phyloP scores from a whole-genome alignment of 2,113 vertebrate species.

The Nycticebus coucang region DNA sequence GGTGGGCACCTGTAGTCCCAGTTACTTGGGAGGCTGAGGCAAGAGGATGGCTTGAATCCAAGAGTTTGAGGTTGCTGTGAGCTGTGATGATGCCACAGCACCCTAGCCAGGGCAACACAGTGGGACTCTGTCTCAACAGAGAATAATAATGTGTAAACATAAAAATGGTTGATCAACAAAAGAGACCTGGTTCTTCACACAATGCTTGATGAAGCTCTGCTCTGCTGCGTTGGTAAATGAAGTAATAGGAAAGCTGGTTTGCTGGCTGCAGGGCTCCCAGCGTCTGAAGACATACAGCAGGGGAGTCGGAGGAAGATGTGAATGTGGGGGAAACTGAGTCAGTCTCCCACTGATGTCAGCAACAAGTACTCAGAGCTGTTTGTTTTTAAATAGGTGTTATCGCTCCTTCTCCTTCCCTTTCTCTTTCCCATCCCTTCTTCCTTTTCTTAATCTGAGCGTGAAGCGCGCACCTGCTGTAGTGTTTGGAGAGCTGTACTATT shows the following conservation, averaged over 20 bases:
- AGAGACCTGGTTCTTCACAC: neutral
- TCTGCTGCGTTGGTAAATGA: accelerated
- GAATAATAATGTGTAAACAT: too few relatives aligned
- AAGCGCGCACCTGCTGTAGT: neutral
- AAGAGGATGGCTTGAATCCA: too few relatives aligned
- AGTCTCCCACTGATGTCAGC: accelerated
- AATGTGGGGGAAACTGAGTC: accelerated
- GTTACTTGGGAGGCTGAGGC: too few relatives aligned
- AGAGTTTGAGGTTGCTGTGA: too few relatives aligned
- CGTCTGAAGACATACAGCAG: neutral
- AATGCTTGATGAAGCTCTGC: accelerated
- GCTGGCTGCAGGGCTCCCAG: accelerated
- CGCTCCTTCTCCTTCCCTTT: neutral
- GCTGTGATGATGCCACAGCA: too few relatives aligned
- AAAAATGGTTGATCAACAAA: neutral
- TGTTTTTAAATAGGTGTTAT: neutral
- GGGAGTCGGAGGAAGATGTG: accelerated
- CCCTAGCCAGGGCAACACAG: too few relatives aligned
- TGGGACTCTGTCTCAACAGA: too few relatives aligned
- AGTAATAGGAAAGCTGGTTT: accelerated
- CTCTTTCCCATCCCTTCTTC: accelerated
- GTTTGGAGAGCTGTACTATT: neutral
- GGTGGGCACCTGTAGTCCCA: too few relatives aligned
- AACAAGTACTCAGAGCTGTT: neutral
- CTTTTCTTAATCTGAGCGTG: neutral